Evolutionary conservation across 2,113 vertebrate genomes (phyloP), one percentile per base, ranked within the genome.

Genomic region (Halichoeres trimaculatus): DNA sequence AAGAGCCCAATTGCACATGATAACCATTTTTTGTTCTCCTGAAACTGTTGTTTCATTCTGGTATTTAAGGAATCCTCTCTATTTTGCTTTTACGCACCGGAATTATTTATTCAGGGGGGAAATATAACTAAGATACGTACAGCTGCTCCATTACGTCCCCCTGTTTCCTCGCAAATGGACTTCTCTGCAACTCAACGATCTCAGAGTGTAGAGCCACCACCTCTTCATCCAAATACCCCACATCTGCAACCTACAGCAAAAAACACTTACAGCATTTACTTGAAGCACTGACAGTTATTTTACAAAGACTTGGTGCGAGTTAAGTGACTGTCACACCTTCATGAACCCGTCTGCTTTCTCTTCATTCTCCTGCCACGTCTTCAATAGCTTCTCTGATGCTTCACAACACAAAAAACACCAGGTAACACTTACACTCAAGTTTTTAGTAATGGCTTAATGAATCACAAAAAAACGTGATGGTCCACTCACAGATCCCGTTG

Each of bases 301-400:
- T 61, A 20, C 9, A 2, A 3, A 22, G 20, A 22, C n/a, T 3
- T 38, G 17, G 23, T 20, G 5, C 20, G 10, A 63, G 11, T 36
- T 23, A 1, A 64, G 61, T 6, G 55, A 57, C 13, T 2, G 1
- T 51, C 70, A 11, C 12, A 92, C 90, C 82, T 90, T 89, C 56
- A 78, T 64, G 89, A 95, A 99, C 3, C 88, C 94, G 43, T 95
- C 93, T 26, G 96, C 96, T 78, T 96, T 98, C 81, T 96, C 95
- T 89, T 97, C 96, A 93, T 97, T 99, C 77, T 99, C 97, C 81
- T 97, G 96, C 98, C 97, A 99, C 4, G 96, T 96, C 92, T 95
- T 98, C 38, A 98, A 87, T 96, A 98, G 96, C 91, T 99, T 99
- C 88, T 99, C 96, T 50, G 97, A 99, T 80, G 97, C 98, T 99